phyloP scores from a whole-genome alignment of 1,140 invertebrate species.

The Notospermus geniculatus region DNA sequence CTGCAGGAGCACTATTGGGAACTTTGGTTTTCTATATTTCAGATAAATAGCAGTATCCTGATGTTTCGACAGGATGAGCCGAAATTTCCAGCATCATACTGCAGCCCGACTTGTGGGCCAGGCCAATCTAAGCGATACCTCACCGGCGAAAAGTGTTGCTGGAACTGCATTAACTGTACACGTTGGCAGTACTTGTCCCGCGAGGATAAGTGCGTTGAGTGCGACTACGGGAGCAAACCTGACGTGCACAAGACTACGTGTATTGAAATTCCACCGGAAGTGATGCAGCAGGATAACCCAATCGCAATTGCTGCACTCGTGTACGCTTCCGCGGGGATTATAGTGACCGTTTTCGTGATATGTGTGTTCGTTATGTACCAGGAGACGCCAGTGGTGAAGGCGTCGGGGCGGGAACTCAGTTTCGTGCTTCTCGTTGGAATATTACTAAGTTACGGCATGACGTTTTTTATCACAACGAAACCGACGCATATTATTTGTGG shows the following conservation, averaged over 20 bases:
- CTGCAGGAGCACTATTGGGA: too few species aligned
- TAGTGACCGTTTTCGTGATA: conserved; percentile 30
- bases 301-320: conserved; percentile 40
- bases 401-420: conserved; percentile 52
- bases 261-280: conserved; percentile 77
- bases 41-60: conserved; percentile 33
- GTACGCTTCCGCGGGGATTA: conserved; percentile 60
- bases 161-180: conserved; percentile 93
- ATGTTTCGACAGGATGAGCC: conserved; percentile 61
- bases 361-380: conserved; percentile 37
- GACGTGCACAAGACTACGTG: conserved; percentile 72
- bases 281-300: conserved; percentile 66
- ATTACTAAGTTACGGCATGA: conserved; percentile 51
- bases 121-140: conserved; percentile 90
- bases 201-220: conserved; percentile 79
- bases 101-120: conserved; percentile 78
- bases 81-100: conserved; percentile 80
- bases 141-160: conserved; percentile 89
- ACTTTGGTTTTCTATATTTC: conserved; percentile 9
- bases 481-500: conserved; percentile 65
- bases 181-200: conserved; percentile 76
- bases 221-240: conserved; percentile 77
- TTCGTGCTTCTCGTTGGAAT: conserved; percentile 54
- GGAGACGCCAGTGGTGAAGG: conserved; percentile 55
- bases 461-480: conserved; percentile 48